phyloP scores from a whole-genome alignment of 2,888 invertebrate species.

The Polyploca ridens region DNA sequence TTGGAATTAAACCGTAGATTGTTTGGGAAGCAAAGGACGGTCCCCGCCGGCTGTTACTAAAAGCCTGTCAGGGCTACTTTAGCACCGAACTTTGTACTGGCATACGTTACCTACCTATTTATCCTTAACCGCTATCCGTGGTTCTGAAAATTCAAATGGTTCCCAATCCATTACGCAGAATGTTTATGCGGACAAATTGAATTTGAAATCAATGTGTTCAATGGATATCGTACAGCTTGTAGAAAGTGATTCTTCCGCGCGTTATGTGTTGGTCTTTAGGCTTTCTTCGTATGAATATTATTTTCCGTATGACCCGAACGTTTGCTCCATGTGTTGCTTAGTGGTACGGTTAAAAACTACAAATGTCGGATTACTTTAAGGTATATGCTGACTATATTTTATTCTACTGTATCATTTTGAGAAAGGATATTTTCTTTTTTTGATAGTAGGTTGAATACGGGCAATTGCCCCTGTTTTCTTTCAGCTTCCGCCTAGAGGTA shows the following conservation, averaged over 20 bases:
- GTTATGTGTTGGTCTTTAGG: conserved; percentile 24
- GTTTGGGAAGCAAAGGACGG: conserved; percentile 18
- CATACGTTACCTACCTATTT: conserved; percentile 19
- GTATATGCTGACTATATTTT: background rate
- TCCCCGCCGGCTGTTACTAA: conserved; percentile 42
- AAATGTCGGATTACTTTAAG: conserved; percentile 8
- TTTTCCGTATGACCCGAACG: conserved; percentile 44
- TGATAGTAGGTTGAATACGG: too few relatives aligned
- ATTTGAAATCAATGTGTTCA: background rate
- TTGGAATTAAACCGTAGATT: conserved; percentile 32
- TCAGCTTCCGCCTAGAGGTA: too few relatives aligned
- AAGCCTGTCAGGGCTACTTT: conserved; percentile 52
- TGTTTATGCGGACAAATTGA: background rate
- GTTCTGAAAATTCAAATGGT: background rate
- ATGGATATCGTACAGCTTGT: background rate
- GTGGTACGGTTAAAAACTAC: conserved; percentile 16
- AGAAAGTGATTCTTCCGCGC: background rate
- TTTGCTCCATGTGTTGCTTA: conserved; percentile 45
- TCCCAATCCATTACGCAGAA: background rate
- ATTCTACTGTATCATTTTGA: background rate
- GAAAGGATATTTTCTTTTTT: too few relatives aligned
- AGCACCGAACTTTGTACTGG: conserved; percentile 30
- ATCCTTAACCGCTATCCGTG: conserved; percentile 4
- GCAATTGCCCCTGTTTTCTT: too few relatives aligned
- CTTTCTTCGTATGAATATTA: conserved; percentile 54